These are phyloP conservation scores for Falco berigora DNA, from an alignment of 2,797 vertebrate species.

Conservation along the genomic window DNA sequence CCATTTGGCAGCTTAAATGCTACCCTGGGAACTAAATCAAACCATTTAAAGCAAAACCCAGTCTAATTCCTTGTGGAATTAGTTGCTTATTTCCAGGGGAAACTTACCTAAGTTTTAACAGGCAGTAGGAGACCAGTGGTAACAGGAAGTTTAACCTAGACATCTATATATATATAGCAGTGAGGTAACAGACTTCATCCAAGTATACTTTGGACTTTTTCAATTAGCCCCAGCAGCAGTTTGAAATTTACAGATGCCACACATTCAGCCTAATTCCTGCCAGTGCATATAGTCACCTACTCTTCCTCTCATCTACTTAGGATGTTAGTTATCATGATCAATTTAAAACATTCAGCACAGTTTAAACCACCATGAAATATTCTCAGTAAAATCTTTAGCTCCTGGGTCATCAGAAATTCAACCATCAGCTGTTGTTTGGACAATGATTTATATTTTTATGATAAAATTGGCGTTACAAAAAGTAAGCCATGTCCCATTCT, in stretches of 20 bases:
- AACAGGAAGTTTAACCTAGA: not conserved
- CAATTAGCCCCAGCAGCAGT: not conserved
- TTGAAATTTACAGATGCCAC: not conserved
- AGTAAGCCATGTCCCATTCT: not conserved
- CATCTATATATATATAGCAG: not conserved
- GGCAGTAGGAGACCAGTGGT: not conserved
- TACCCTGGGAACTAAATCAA: not conserved
- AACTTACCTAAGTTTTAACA: not conserved
- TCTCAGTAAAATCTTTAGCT: not conserved
- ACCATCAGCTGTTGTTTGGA: not conserved
- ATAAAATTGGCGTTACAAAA: not conserved
- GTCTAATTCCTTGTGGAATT: not conserved
- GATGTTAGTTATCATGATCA: not conserved
- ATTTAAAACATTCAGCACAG: not conserved
- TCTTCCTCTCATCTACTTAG: not conserved
- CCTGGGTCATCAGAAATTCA: not conserved
- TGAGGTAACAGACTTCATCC: not conserved
- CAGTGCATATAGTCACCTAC: not conserved
- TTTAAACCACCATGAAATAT: not conserved
- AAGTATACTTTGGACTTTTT: not conserved
- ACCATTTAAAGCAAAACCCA: not conserved
- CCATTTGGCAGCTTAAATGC: not conserved
- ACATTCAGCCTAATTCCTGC: not conserved
- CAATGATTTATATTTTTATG: not conserved
- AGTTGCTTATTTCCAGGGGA: not conserved